Conservation (phyloP, 2,113 vertebrate genomes). For the Proterorhinus semilunaris region DNA sequence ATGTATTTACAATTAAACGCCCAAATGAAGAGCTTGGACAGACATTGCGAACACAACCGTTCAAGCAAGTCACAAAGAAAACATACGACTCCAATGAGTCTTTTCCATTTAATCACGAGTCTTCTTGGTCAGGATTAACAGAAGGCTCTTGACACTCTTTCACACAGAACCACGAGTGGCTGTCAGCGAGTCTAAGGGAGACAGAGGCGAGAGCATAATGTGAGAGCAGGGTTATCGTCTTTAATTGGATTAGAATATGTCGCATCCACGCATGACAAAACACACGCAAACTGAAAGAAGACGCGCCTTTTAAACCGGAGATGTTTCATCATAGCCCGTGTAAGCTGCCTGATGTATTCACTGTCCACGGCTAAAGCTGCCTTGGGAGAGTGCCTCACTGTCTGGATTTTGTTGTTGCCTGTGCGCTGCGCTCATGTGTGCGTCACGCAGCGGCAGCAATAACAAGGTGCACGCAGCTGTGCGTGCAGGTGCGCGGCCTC, state of each 20-base stretch:
- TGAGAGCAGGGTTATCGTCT: constrained; percentile 72
- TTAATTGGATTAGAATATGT: constrained; percentile 82
- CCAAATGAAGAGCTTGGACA: constrained; percentile 41
- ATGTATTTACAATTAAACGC: constrained; percentile 9
- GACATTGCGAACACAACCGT: constrained; percentile 38
- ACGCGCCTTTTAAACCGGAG: background rate
- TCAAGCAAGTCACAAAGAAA: constrained; percentile 55
- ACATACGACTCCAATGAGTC: constrained; percentile 58
- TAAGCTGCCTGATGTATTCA: constrained; percentile 3
- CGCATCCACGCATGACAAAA: constrained; percentile 61
- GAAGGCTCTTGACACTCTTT: constrained; percentile 73
- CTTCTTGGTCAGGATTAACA: constrained; percentile 64
- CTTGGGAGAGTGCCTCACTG: constrained; percentile 26
- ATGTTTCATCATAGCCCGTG: background rate
- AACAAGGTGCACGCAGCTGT: constrained; percentile 65
- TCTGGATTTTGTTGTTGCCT: constrained; percentile 44
- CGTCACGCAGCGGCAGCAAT: constrained; percentile 61
- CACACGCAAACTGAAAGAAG: constrained; percentile 31
- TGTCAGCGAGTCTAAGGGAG: constrained; percentile 61
- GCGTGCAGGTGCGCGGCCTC: constrained; percentile 63
- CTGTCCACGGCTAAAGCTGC: constrained; percentile 21
- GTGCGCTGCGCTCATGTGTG: constrained; percentile 53
- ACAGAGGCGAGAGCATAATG: constrained; percentile 63
- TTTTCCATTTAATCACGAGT: constrained; percentile 58
- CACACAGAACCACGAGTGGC: constrained; percentile 67